Evolutionary conservation across 1,140 invertebrate species (phyloP), one percentile per base, ranked within the genome.

Genomic region (Himalopsyche phryganea): DNA sequence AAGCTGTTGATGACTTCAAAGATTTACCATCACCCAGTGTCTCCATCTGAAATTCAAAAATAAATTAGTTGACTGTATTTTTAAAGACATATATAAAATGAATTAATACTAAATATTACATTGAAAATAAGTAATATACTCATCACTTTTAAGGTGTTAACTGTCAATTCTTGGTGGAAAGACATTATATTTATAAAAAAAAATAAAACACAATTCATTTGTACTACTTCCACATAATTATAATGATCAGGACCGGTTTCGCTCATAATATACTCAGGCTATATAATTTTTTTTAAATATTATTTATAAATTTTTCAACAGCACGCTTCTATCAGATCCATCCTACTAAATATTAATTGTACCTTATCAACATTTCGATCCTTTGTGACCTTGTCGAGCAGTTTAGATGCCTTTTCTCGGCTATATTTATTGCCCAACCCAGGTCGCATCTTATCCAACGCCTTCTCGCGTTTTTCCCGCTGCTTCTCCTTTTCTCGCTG

Each of bases 1-100:
- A 93, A 3, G 87, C 81, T 66, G 84, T 87, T 0, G 91, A 93
- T 1, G 89, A 90, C 71, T 89, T 91, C 0, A 89, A 66, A 11
- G 80, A 72, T 66, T 83, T 85, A 9, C 79, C 71, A 50, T 75
- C 72, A 28, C 72, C 62, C 1, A 69, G 66, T 36, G 78, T 72
- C 35, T 81, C 76, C 61, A 81, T 73, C 73, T 80, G 66, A n/a
- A 59, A 65, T 46, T 42, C 0, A 58, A 40, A 57, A 60, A 42
- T 47, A 45, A 23, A 28, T 59, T 47, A 45, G 13, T 42, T 13
- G 17, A 42, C n/a, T n/a, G n/a, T n/a, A n/a, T n/a, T n/a, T n/a
- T n/a, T n/a, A n/a, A n/a, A n/a, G n/a, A n/a, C n/a, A n/a, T n/a
- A n/a, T n/a, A n/a, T n/a, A n/a, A n/a, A n/a, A n/a, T n/a, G n/a